A percentile compares a stretch with the other conserved stretches of the same genome.
phyloP scores from a whole-genome alignment of 2,797 vertebrate genomes.

The Schizopygopsis malacanthus region DNA sequence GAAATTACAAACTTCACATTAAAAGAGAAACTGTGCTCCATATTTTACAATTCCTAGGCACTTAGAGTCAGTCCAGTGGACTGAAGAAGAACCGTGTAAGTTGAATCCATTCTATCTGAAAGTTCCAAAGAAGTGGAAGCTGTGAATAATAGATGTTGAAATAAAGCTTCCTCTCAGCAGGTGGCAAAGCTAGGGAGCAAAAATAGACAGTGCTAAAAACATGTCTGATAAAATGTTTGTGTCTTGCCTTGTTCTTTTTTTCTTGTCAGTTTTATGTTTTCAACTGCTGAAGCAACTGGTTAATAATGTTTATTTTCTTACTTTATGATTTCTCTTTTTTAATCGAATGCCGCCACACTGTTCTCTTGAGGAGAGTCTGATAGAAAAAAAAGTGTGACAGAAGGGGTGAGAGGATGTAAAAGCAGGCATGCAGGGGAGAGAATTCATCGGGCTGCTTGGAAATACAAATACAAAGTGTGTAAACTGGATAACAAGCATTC shows the following conservation, averaged over 20 bases:
- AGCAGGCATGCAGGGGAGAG: neutral
- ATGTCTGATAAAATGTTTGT: constrained; percentile 50
- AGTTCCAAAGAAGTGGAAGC: constrained; percentile 67
- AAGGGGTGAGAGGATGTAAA: neutral
- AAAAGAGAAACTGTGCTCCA: neutral
- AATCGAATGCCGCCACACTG: neutral
- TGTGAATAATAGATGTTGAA: constrained; percentile 73
- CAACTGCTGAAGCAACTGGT: neutral
- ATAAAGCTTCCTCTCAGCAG: constrained; percentile 64
- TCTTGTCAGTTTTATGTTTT: constrained; percentile 1
- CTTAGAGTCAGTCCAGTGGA: constrained; percentile 5
- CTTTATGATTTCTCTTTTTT: neutral
- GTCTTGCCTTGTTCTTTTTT: constrained; percentile 10
- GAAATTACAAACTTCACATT: neutral
- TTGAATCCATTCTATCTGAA: constrained; percentile 53
- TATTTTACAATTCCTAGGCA: constrained; percentile 5
- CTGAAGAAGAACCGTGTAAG: constrained; percentile 60
- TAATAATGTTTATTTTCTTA: constrained; percentile 12
- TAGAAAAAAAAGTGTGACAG: neutral
- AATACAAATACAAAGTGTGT: neutral
- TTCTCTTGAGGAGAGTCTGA: constrained; percentile 15
- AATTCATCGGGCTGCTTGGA: neutral
- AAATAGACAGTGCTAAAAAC: constrained; percentile 64
- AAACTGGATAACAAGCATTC: neutral
- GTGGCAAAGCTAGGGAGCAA: constrained; percentile 67